Evolutionary conservation across 2,888 invertebrate species (phyloP).

Genomic region (Melanargia galathea): DNA sequence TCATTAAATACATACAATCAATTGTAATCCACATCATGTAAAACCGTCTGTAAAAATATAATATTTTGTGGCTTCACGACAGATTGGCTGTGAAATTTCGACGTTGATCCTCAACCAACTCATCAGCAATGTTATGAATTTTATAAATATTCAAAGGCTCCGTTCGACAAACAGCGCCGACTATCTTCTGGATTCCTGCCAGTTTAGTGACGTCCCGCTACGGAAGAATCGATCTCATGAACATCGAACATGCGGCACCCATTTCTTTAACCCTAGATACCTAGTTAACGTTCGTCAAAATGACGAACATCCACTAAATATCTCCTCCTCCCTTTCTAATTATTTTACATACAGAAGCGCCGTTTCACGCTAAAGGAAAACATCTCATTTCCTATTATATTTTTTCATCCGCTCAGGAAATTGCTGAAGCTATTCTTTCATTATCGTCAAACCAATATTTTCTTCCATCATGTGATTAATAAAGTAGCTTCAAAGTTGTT

Average conservation of each 20-base stretch:
- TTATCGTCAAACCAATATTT: not conserved
- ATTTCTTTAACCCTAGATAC: constrained; percentile 25
- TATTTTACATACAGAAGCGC: no score
- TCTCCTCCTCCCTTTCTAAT: no score
- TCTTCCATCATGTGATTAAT: not conserved
- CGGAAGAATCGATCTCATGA: constrained; percentile 35
- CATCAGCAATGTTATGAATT: constrained; percentile 11
- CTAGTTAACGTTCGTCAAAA: no score
- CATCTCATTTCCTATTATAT: constrained; percentile 14
- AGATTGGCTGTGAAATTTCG: not conserved
- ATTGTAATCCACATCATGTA: no score
- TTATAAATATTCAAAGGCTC: constrained; percentile 34
- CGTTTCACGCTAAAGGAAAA: no score
- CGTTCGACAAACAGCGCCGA: constrained; percentile 33
- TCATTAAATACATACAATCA: no score
- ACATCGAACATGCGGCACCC: constrained; percentile 13
- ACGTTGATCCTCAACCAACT: not conserved
- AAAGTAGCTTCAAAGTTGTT: not conserved
- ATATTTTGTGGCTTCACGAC: no score
- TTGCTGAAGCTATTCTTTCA: not conserved
- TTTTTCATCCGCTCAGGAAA: constrained; percentile 7
- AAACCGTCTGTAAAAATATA: no score
- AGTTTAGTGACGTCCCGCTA: constrained; percentile 27
- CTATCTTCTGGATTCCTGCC: constrained; percentile 37
- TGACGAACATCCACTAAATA: no score